These are phyloP conservation scores for Nymphalis polychloros DNA, from an alignment of 2,888 invertebrate species.

Conservation along the genomic window DNA sequence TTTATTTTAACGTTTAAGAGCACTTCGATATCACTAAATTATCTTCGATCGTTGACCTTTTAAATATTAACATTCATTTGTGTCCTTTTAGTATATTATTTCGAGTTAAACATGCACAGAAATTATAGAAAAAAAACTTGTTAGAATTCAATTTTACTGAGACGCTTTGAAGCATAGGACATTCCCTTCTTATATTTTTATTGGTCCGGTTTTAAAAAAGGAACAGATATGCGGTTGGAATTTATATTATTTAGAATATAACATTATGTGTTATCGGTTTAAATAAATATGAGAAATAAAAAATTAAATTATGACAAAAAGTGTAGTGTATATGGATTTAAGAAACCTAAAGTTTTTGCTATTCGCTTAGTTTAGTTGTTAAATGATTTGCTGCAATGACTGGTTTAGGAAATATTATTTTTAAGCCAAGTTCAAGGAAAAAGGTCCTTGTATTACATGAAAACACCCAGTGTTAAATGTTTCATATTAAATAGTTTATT, in stretches of 20 bases:
- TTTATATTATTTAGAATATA: background rate
- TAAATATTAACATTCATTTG: constrained; percentile 44
- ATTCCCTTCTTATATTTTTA: constrained; percentile 36
- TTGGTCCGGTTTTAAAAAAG: constrained; percentile 24
- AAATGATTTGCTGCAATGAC: constrained; percentile 34
- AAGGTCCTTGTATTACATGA: background rate
- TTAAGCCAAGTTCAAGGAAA: background rate
- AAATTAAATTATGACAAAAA: background rate
- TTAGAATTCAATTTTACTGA: constrained; percentile 26
- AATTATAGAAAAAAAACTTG: constrained; percentile 42
- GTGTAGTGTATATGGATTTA: background rate
- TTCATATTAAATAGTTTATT: no score
- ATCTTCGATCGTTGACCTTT: constrained; percentile 42
- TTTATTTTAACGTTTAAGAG: constrained; percentile 57
- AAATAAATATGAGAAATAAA: background rate
- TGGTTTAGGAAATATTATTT: constrained; percentile 13
- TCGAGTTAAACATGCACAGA: constrained; percentile 47
- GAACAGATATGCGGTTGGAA: constrained; percentile 30
- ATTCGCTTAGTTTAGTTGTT: constrained; percentile 13
- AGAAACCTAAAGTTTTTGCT: constrained; percentile 12
- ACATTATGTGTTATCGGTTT: background rate
- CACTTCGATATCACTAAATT: constrained; percentile 55
- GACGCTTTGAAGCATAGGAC: constrained; percentile 31
- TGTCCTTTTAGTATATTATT: constrained; percentile 58
- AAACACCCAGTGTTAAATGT: background rate